Percentiles rank a stretch among this genome's conserved stretches.
Evolutionary conservation across 2,888 invertebrate genomes (phyloP).

Genomic region (Tetropium fuscum): DNA sequence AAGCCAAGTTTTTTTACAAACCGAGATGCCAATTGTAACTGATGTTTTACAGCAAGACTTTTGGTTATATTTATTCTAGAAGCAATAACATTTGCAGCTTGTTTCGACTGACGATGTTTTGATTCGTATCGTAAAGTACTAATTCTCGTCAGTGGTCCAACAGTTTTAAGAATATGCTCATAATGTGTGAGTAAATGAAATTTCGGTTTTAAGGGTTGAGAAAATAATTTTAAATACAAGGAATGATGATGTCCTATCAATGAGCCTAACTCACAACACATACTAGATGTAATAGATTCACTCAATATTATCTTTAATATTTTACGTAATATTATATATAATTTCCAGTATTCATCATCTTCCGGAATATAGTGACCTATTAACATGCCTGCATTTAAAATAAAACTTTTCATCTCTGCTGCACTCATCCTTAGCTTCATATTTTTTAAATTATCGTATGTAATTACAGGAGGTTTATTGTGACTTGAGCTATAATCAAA

Average conservation of each 20-base stretch:
- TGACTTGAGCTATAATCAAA: conserved; percentile 21
- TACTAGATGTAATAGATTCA: conserved; percentile 11
- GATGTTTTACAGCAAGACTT: no score
- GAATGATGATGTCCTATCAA: conserved; percentile 31
- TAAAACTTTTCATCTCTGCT: conserved; percentile 35
- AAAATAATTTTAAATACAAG: conserved; percentile 18
- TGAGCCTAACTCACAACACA: conserved; percentile 1
- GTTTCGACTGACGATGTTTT: no score
- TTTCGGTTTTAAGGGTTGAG: no score
- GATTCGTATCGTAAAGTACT: no score
- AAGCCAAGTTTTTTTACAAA: no score
- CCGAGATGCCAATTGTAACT: no score
- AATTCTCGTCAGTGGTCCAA: no score
- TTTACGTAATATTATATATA: conserved; percentile 29
- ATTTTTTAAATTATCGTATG: conserved; percentile 29
- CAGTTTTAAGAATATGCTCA: no score
- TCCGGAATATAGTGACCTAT: conserved; percentile 27
- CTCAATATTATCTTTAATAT: conserved; percentile 30
- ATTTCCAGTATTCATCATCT: conserved; percentile 26
- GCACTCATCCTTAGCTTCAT: conserved; percentile 33
- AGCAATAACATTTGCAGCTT: no score
- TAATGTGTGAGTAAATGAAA: no score
- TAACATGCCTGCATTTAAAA: conserved; percentile 27
- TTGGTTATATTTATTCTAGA: no score
- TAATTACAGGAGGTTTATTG: conserved; percentile 33